phyloP scores from a whole-genome alignment of 2,797 vertebrate species.

The Choloepus didactylus region DNA sequence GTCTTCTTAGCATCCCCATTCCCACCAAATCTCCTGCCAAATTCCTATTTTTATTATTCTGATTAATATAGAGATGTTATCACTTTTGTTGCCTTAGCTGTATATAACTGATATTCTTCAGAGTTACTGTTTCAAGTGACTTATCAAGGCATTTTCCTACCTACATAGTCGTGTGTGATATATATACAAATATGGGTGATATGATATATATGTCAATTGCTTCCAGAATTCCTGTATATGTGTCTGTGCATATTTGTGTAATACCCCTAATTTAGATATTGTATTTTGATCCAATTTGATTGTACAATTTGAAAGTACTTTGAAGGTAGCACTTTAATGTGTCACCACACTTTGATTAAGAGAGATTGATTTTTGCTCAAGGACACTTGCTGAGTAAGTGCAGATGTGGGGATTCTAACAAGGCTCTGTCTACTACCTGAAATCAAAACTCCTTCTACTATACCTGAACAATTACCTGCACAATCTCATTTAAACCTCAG shows the following conservation, averaged over 20 bases:
- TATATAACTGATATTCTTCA: constrained; percentile 25
- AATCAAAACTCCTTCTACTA: neutral
- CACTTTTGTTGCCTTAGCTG: neutral
- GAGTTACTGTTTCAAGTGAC: constrained; percentile 43
- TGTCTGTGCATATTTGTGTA: neutral
- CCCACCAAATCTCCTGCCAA: neutral
- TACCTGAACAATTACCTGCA: neutral
- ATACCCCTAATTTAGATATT: neutral
- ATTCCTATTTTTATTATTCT: constrained; percentile 31
- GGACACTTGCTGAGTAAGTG: constrained; percentile 3
- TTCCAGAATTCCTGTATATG: neutral
- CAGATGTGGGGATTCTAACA: neutral
- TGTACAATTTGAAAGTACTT: neutral
- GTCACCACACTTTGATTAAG: constrained; percentile 5
- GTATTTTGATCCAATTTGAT: neutral
- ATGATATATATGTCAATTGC: neutral
- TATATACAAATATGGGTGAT: neutral
- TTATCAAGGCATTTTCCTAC: constrained; percentile 15
- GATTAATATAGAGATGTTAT: constrained; percentile 1
- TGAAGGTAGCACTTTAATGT: neutral
- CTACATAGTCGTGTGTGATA: neutral
- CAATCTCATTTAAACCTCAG: constrained; percentile 12
- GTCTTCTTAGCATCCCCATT: neutral
- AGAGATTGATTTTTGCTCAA: constrained; percentile 60
- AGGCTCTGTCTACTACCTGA: neutral